These are phyloP conservation scores for Apis laboriosa DNA, from an alignment of 1,140 invertebrate genomes.

Conservation along the genomic window DNA sequence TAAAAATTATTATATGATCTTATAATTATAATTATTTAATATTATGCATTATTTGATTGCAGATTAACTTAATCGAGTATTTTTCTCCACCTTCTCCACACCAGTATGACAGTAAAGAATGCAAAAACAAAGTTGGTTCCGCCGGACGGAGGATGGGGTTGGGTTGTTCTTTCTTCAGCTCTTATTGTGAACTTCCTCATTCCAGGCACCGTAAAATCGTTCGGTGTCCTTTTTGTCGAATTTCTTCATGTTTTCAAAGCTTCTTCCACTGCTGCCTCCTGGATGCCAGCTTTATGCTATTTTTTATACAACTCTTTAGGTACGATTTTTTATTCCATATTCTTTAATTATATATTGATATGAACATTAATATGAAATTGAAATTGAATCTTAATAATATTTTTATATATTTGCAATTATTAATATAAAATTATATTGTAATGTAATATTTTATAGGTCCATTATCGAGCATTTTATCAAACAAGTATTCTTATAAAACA, in stretches of 20 bases:
- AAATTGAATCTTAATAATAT: background rate
- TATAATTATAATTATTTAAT: background rate
- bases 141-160: conserved; percentile 89
- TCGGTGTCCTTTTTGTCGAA: conserved; percentile 90
- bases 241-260: conserved; percentile 89
- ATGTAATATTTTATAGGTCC: conserved; percentile 85
- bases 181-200: conserved; percentile 90
- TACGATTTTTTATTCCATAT: conserved; percentile 68
- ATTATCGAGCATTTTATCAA: conserved; percentile 91
- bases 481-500: conserved; percentile 93
- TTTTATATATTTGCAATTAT: background rate
- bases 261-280: conserved; percentile 86
- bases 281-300: conserved; percentile 91
- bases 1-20: background rate
- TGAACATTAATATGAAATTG: too few relatives aligned
- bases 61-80: conserved; percentile 22
- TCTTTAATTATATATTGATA: too few relatives aligned
- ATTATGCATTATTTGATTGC: background rate
- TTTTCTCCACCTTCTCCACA: background rate
- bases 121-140: conserved; percentile 82
- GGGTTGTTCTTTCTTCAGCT: conserved; percentile 88
- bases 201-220: conserved; percentile 91
- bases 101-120: conserved; percentile 53
- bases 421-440: background rate
- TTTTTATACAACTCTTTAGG: conserved; percentile 92